Evolutionary conservation across 2,888 invertebrate species (phyloP).

Genomic region (Acleris laterana): DNA sequence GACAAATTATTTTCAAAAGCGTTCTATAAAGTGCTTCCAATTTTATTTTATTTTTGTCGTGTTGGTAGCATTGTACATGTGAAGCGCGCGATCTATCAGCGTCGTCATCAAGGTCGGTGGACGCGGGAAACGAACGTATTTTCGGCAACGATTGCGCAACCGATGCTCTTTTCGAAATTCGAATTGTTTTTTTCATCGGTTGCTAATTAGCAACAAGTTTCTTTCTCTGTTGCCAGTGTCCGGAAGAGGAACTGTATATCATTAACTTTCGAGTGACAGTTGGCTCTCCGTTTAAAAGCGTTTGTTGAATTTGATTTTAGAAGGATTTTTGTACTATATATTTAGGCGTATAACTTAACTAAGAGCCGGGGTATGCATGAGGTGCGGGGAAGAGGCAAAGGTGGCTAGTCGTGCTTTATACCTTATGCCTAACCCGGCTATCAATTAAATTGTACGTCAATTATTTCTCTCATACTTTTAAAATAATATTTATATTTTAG

Average conservation of each 20-base stretch:
- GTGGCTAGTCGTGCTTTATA: no score
- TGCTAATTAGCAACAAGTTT: conserved; percentile 59
- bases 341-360: no score
- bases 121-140: conserved; percentile 54
- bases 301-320: not conserved
- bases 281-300: conserved; percentile 4
- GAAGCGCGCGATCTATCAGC: conserved; percentile 61
- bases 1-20: no score
- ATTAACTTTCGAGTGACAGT: conserved; percentile 18
- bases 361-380: no score
- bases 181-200: conserved; percentile 41
- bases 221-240: conserved; percentile 46
- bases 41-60: conserved; percentile 12
- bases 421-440: no score
- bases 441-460: no score
- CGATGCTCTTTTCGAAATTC: conserved; percentile 45
- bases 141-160: conserved; percentile 62
- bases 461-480: no score
- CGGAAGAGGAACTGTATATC: conserved; percentile 22
- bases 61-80: conserved; percentile 8
- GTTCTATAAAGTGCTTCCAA: no score
- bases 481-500: no score
- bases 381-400: no score
- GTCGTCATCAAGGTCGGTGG: conserved; percentile 73
- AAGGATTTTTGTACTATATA: not conserved